Evolutionary conservation across 2,797 vertebrate genomes (phyloP), one percentile per base, ranked within the genome.

Genomic region (Myripristis murdjan): DNA sequence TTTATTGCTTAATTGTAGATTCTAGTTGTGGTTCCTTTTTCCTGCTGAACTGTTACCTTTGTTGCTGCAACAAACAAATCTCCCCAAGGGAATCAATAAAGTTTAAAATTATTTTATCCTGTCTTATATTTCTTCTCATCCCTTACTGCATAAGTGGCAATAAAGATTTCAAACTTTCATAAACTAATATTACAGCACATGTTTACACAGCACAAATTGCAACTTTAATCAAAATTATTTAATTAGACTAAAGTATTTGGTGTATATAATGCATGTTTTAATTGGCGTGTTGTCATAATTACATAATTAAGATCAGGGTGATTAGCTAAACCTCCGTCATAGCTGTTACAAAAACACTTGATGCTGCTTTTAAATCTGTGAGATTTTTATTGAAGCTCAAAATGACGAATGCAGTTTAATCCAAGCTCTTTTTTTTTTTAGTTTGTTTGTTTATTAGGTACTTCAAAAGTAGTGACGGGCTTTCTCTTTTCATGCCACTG

Each of bases 361-460:
- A 8, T 35, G 33, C 33, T 8, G 9, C 5, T 35, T 35, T 35
- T 9, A 35, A 39, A 39, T 11, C 4, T 35, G 33, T 35, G 35
- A 39, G 35, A 39, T 39, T 39, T 39, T 39, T 35, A 28, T 31
- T n/a, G 5, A 63, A 76, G 60, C 33, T 33, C 6, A 67, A 43
- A 35, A 31, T n/a, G 5, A 18, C 16, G 23, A 20, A 11, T 47
- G 7, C 46, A 51, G 8, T 26, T 16, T 35, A 64, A 70, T 69
- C 52, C 24, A 71, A 73, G 1, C 4, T 22, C 43, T 61, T 77
- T 51, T 16, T 49, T 47, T 59, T 16, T 49, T 47, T 59, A 23
- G 52, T 20, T 6, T 61, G 59, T 51, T 47, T 70, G 57, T 74
- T 47, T 70, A 55, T 74, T 87, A 43, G 10, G 39, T 76, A 66